phyloP scores from a whole-genome alignment of 2,888 invertebrate genomes.

The Volucella inanis region DNA sequence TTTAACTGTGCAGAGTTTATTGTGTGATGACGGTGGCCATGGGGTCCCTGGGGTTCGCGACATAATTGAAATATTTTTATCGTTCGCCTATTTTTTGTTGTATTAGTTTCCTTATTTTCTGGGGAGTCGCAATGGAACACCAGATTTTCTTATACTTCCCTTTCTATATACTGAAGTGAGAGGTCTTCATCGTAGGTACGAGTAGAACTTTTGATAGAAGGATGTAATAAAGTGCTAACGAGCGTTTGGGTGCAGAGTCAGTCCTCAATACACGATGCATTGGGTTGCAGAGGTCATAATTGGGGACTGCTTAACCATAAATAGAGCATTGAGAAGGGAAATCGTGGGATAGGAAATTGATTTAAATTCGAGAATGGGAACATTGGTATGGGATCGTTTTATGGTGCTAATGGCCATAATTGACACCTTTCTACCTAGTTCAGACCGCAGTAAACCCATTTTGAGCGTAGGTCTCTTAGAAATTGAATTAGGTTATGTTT shows the following conservation, averaged over 20 bases:
- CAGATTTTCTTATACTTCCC: background rate
- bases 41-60: slow-evolving; percentile 60
- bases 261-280: slow-evolving; percentile 15
- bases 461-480: too few species aligned
- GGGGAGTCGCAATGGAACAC: slow-evolving; percentile 40
- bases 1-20: slow-evolving; percentile 9
- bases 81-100: slow-evolving; percentile 18
- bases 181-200: background rate
- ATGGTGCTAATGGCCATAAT: slow-evolving; percentile 61
- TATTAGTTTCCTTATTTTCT: slow-evolving; percentile 22
- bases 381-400: slow-evolving; percentile 45
- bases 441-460: too few species aligned
- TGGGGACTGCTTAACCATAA: slow-evolving; percentile 63
- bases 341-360: slow-evolving; percentile 71
- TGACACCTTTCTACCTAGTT: slow-evolving; percentile 47
- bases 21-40: slow-evolving; percentile 29
- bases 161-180: background rate
- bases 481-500: too few species aligned
- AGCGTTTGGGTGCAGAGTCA: slow-evolving; percentile 38
- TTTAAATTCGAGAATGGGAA: slow-evolving; percentile 56
- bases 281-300: slow-evolving; percentile 65
- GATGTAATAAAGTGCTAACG: slow-evolving; percentile 66
- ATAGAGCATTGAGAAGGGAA: slow-evolving; percentile 67
- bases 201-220: slow-evolving; percentile 42
- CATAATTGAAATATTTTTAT: slow-evolving; percentile 49